Percentiles rank a stretch among this genome's conserved stretches.
Evolutionary conservation across 92 coral and sea anemone genomes (phyloP).

Genomic region (Plumapathes pennacea): DNA sequence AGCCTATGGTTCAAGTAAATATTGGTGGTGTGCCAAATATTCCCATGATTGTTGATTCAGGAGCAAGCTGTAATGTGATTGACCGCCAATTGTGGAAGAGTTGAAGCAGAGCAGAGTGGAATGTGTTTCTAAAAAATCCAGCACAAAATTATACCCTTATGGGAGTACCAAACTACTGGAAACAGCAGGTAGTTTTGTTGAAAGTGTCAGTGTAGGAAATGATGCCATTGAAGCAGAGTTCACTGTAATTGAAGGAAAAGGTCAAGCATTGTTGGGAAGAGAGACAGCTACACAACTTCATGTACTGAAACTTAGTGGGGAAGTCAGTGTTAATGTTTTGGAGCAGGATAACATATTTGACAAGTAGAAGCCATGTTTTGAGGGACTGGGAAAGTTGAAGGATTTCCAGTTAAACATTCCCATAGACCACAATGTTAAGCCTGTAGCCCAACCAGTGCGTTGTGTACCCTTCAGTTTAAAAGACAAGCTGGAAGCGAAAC

Average conservation of each 20-base stretch:
- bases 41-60: constrained; percentile 52
- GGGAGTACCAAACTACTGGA: constrained; percentile 37
- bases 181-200: constrained; percentile 33
- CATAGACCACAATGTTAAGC: constrained; percentile 19
- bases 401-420: constrained; percentile 28
- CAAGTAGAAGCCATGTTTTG: constrained; percentile 43
- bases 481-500: constrained; percentile 18
- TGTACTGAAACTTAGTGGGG: constrained; percentile 2
- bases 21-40: constrained; percentile 48
- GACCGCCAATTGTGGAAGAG: constrained; percentile 41
- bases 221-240: constrained; percentile 38
- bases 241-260: constrained; percentile 46
- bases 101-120: constrained; percentile 28
- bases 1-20: constrained; percentile 11
- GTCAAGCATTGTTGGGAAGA: constrained; percentile 41
- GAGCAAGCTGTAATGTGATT: constrained; percentile 60
- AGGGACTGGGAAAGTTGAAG: constrained; percentile 57
- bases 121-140: constrained; percentile 34
- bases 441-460: constrained; percentile 42
- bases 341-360: constrained; percentile 21
- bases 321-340: too few species aligned
- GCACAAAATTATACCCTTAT: constrained; percentile 33
- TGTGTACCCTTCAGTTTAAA: constrained; percentile 28
- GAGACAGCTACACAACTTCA: constrained; percentile 9
- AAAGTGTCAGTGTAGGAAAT: constrained; percentile 14